These are phyloP conservation scores for Pelobates fuscus DNA, from an alignment of 2,113 vertebrate genomes.

Conservation along the genomic window DNA sequence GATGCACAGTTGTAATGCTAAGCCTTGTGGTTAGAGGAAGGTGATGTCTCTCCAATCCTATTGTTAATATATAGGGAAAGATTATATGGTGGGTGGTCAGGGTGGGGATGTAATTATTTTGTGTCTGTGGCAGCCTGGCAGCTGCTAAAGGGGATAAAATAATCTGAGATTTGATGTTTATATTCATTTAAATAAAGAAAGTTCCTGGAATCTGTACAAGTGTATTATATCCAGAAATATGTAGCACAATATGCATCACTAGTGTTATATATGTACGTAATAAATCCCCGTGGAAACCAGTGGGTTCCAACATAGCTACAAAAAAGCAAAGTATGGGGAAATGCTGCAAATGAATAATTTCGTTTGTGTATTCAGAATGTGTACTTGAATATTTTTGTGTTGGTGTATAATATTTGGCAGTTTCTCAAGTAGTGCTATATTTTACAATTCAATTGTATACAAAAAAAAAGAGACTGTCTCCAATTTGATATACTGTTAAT, in stretches of 20 bases:
- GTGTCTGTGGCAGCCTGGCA: conserved; percentile 40
- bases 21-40: conserved; percentile 27
- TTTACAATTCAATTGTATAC: not conserved
- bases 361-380: too few species aligned
- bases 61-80: not conserved
- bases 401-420: too few species aligned
- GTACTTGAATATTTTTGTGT: too few species aligned
- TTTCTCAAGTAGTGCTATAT: too few species aligned
- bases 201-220: conserved; percentile 4
- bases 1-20: conserved; percentile 32
- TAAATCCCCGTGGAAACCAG: not conserved
- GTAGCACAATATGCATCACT: not conserved
- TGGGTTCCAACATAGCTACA: not conserved
- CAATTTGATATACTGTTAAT: not conserved
- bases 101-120: not conserved
- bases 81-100: not conserved
- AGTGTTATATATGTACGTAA: not conserved
- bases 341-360: too few species aligned
- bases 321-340: too few species aligned
- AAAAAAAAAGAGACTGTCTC: not conserved
- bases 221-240: not conserved
- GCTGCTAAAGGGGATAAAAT: conserved; percentile 33
- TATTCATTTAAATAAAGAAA: conserved; percentile 47
- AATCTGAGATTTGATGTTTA: conserved; percentile 46
- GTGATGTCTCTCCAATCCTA: conserved; percentile 1